Percentiles rank a stretch among this genome's conserved stretches.
Evolutionary conservation across 2,888 invertebrate species (phyloP).

Genomic region (Acheta domesticus): DNA sequence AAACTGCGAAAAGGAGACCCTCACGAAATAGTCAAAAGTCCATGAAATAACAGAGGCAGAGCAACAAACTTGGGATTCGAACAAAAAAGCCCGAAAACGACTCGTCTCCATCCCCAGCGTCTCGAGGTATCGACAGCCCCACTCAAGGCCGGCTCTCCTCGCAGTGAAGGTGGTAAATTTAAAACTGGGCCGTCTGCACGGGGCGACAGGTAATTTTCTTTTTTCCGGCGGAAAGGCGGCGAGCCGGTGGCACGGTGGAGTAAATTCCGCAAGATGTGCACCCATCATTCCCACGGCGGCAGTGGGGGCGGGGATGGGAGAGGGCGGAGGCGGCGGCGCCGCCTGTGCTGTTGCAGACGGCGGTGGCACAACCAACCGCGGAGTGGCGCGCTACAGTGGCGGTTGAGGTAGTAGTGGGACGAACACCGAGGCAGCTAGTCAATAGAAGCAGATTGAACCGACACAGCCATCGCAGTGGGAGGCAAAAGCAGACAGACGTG

Average conservation of each 20-base stretch:
- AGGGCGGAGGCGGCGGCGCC: not conserved
- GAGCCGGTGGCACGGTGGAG: not conserved
- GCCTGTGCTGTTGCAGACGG: not conserved
- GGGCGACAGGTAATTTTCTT: conserved; percentile 1
- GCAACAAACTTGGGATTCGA: not conserved
- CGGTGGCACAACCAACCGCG: not conserved
- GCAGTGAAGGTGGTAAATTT: not conserved
- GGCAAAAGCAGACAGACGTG: too few species aligned
- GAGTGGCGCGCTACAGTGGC: not conserved
- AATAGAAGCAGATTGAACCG: too few species aligned
- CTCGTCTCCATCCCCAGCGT: too few species aligned
- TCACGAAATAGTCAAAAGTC: not conserved
- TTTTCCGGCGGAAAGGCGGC: not conserved
- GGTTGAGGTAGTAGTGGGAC: too few species aligned
- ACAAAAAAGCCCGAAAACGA: too few species aligned
- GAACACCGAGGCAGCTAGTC: too few species aligned
- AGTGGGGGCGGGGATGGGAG: not conserved
- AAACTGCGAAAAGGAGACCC: not conserved
- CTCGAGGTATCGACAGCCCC: too few species aligned
- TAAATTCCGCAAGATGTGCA: not conserved
- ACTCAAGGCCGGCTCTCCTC: too few species aligned
- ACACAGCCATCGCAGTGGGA: too few species aligned
- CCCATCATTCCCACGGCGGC: not conserved
- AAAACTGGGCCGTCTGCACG: not conserved
- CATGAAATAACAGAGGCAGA: not conserved